phyloP scores from a whole-genome alignment of 1,140 invertebrate species.

The Dinoponera quadriceps region DNA sequence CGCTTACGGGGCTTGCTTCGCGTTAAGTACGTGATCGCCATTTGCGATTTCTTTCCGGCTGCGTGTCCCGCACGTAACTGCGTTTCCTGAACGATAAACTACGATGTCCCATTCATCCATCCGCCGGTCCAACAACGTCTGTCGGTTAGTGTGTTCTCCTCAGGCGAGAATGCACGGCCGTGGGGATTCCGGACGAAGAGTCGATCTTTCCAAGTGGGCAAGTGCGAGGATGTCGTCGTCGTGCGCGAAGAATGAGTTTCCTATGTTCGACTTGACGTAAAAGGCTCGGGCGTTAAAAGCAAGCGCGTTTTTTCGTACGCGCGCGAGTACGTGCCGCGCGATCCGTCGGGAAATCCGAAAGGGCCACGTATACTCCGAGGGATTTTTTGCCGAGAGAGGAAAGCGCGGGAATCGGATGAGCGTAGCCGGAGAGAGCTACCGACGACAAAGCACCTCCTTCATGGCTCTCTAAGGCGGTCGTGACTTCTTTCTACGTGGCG shows the following conservation, averaged over 20 bases:
- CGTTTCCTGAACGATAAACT: slow-evolving; percentile 63
- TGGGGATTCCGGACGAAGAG: slow-evolving; percentile 6
- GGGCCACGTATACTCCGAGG: background rate
- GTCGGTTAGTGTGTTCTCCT: slow-evolving; percentile 24
- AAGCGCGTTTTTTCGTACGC: background rate
- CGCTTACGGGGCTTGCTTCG: slow-evolving; percentile 77
- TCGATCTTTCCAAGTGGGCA: background rate
- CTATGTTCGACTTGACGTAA: background rate
- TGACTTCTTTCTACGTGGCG: slow-evolving; percentile 11
- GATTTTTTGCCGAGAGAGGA: background rate
- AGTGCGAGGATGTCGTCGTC: background rate
- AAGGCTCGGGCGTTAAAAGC: background rate
- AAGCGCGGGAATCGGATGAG: background rate
- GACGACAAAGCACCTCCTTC: background rate
- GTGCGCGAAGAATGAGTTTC: background rate
- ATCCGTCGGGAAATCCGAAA: background rate
- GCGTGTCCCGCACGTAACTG: slow-evolving; percentile 46
- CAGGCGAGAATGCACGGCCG: slow-evolving; percentile 2
- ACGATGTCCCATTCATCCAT: slow-evolving; percentile 67
- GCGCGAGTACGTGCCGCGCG: no score
- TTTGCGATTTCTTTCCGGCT: slow-evolving; percentile 66
- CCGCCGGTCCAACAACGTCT: slow-evolving; percentile 14
- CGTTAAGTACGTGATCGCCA: slow-evolving; percentile 77
- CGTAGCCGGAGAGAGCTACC: background rate
- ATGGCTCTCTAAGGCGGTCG: background rate